These are phyloP conservation scores for Alloscopus bannaensis DNA, from an alignment of 2,888 invertebrate species.

Conservation along the genomic window DNA sequence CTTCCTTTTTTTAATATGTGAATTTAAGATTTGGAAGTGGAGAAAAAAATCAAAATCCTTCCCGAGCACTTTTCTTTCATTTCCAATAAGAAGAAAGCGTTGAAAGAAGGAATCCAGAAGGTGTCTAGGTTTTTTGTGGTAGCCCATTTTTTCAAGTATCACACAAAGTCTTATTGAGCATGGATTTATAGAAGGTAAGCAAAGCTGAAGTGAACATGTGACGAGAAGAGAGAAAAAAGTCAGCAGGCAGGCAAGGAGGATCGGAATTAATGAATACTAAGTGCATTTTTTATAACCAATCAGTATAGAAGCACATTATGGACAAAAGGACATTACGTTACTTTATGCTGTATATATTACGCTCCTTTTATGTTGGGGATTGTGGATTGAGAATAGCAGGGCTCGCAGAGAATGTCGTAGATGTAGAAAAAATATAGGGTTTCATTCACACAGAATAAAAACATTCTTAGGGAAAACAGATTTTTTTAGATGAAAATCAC, in stretches of 20 bases:
- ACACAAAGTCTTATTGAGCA: too few species aligned
- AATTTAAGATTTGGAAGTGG: too few species aligned
- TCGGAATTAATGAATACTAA: conserved; percentile 36
- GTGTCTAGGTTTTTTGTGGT: neutral
- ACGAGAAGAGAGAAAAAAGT: neutral
- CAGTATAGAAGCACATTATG: neutral
- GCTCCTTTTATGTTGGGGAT: too few species aligned
- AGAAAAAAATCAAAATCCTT: conserved; percentile 5
- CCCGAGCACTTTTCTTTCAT: too few species aligned
- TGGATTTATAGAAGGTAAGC: too few species aligned
- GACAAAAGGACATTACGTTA: neutral
- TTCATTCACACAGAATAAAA: too few species aligned
- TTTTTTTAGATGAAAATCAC: too few species aligned
- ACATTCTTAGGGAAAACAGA: too few species aligned
- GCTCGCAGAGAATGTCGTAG: too few species aligned
- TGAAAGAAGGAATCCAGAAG: conserved; percentile 13
- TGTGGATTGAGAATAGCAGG: too few species aligned
- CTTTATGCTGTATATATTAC: too few species aligned
- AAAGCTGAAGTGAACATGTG: conserved; percentile 10
- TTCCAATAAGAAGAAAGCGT: neutral
- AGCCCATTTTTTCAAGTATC: neutral
- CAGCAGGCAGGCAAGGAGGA: neutral
- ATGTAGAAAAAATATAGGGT: too few species aligned
- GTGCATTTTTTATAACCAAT: conserved; percentile 6
- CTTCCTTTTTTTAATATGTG: conserved; percentile 14